These are phyloP conservation scores for Sebastes oblongus DNA, from an alignment of 2,797 vertebrate species.

Conservation along the genomic window DNA sequence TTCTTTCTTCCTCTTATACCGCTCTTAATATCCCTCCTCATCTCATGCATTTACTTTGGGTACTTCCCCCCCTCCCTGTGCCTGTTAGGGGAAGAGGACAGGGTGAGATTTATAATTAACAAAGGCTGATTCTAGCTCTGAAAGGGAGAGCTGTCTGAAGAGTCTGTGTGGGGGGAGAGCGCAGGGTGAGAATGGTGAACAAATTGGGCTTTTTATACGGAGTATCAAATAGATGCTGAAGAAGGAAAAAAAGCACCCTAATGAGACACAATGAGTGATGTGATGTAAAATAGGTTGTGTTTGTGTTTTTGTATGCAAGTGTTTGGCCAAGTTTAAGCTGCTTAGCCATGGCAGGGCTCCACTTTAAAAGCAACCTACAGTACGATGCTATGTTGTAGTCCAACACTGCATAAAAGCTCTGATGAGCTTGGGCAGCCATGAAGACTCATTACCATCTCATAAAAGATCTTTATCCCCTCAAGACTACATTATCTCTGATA, in stretches of 20 bases:
- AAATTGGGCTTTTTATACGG: slow-evolving; percentile 48
- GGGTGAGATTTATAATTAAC: slow-evolving; percentile 73
- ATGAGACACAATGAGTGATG: slow-evolving; percentile 30
- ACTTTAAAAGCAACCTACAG: slow-evolving; percentile 26
- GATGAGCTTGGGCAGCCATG: slow-evolving; percentile 57
- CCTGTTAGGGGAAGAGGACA: slow-evolving; percentile 45
- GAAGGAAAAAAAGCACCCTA: background rate
- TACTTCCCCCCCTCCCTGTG: slow-evolving; percentile 5
- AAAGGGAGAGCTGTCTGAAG: slow-evolving; percentile 52
- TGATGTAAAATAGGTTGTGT: slow-evolving; percentile 23
- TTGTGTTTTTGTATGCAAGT: slow-evolving; percentile 37
- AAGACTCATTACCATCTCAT: slow-evolving; percentile 53
- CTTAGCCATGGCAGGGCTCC: slow-evolving; percentile 37
- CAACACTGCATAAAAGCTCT: slow-evolving; percentile 30
- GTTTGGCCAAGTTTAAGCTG: slow-evolving; percentile 40
- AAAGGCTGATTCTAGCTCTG: slow-evolving; percentile 60
- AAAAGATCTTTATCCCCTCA: slow-evolving; percentile 47
- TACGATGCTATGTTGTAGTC: slow-evolving; percentile 4
- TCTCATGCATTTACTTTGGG: slow-evolving; percentile 21
- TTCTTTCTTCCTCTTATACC: slow-evolving; percentile 5
- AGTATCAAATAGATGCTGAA: slow-evolving; percentile 37
- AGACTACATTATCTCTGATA: slow-evolving; percentile 30
- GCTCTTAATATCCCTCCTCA: slow-evolving; percentile 21
- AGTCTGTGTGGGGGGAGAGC: slow-evolving; percentile 21
- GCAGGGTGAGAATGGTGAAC: slow-evolving; percentile 26